phyloP scores from a whole-genome alignment of 2,113 vertebrate species.

The Puma concolor region DNA sequence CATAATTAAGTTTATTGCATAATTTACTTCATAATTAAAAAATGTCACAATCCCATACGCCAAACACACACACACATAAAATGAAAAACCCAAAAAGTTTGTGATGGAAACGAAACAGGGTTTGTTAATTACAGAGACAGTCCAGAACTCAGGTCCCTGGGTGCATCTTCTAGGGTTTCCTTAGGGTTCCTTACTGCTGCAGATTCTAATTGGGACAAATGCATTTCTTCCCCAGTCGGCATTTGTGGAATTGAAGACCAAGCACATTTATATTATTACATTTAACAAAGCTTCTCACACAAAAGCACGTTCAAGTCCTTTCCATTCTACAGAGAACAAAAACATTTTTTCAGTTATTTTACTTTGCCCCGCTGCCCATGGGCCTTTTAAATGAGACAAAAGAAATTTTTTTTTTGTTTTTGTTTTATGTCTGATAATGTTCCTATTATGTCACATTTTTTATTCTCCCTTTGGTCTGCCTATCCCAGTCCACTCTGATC shows the following conservation, averaged over 20 bases:
- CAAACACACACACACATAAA: background rate
- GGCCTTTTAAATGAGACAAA: constrained; percentile 66
- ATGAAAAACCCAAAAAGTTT: background rate
- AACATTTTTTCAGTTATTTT: background rate
- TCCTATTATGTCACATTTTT: constrained; percentile 41
- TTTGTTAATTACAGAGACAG: background rate
- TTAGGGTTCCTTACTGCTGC: background rate
- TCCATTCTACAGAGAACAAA: constrained; percentile 25
- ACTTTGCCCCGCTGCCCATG: constrained; percentile 41
- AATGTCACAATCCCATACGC: background rate
- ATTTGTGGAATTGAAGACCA: background rate
- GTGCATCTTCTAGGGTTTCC: background rate
- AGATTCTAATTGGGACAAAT: background rate
- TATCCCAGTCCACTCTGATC: constrained; percentile 29
- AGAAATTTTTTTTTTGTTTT: constrained; percentile 52
- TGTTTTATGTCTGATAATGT: constrained; percentile 70
- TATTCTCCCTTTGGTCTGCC: constrained; percentile 51
- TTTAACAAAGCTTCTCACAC: background rate
- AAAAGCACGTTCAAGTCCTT: background rate
- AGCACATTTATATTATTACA: background rate
- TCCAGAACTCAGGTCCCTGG: too few species aligned
- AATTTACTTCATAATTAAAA: background rate
- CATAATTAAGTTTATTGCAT: background rate
- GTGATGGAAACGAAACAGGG: background rate
- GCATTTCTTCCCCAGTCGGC: background rate